Evolutionary conservation across 2,888 invertebrate species (phyloP).

Genomic region (Drosophila longiperda): DNA sequence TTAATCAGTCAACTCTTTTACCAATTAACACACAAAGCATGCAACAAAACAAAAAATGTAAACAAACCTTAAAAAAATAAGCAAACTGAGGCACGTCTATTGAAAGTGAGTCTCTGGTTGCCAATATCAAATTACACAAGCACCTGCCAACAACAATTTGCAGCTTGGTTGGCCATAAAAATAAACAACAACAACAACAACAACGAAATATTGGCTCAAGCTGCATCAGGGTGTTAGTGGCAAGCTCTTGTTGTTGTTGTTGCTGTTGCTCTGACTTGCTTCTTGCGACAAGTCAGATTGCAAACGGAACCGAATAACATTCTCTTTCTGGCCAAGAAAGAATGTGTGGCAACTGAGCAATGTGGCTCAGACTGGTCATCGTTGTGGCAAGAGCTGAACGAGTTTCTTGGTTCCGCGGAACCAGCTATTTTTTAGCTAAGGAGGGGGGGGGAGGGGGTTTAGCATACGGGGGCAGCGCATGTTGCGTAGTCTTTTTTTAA

Average conservation of each 20-base stretch:
- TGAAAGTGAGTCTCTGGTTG: slow-evolving; percentile 73
- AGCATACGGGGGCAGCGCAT: slow-evolving; percentile 10
- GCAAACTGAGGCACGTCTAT: slow-evolving; percentile 64
- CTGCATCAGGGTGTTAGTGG: slow-evolving; percentile 5
- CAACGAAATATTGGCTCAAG: slow-evolving; percentile 3
- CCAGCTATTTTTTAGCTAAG: slow-evolving; percentile 58
- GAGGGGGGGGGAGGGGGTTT: neutral
- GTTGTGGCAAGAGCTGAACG: slow-evolving; percentile 57
- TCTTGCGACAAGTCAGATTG: slow-evolving; percentile 72
- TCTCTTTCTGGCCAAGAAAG: slow-evolving; percentile 62
- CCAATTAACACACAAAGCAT: neutral
- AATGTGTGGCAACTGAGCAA: slow-evolving; percentile 70
- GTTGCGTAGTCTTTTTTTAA: slow-evolving; percentile 55
- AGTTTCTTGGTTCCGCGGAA: slow-evolving; percentile 78
- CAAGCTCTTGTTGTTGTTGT: slow-evolving; percentile 20
- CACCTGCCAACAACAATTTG: slow-evolving; percentile 55
- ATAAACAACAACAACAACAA: slow-evolving; percentile 10
- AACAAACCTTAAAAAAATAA: neutral
- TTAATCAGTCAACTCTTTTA: neutral
- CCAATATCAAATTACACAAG: slow-evolving; percentile 78
- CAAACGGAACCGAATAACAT: slow-evolving; percentile 66
- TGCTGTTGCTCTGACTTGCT: slow-evolving; percentile 14
- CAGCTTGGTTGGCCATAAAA: slow-evolving; percentile 63
- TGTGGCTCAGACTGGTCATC: slow-evolving; percentile 9
- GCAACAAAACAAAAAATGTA: neutral